Percentiles rank a stretch among this genome's conserved stretches.
phyloP scores from a whole-genome alignment of 2,113 vertebrate species.

The Callaeas wilsoni region DNA sequence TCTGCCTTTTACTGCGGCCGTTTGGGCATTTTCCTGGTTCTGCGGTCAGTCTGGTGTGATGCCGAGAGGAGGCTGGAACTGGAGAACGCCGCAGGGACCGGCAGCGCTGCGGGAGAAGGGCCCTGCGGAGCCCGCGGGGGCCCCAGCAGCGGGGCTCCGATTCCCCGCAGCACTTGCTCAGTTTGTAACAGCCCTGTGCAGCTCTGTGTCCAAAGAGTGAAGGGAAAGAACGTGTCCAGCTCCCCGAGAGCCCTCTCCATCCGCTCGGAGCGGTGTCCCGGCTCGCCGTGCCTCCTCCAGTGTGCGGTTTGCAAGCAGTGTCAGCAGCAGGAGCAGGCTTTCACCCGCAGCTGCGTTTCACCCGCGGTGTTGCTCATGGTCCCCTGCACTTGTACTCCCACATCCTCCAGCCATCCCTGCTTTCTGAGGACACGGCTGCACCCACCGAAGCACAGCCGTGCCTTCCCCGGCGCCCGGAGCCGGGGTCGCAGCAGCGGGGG shows the following conservation, averaged over 20 bases:
- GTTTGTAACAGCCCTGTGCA: not conserved
- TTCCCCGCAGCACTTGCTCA: not conserved
- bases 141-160: not conserved
- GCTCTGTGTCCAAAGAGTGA: not conserved
- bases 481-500: not conserved
- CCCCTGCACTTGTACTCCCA: not conserved
- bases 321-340: not conserved
- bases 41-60: not conserved
- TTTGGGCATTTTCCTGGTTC: not conserved
- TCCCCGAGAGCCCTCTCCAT: not conserved
- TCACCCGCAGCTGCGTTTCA: not conserved
- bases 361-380: not conserved
- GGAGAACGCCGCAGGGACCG: no score
- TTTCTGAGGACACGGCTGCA: not conserved
- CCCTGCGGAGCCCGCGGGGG: not conserved
- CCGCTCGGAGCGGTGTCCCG: not conserved
- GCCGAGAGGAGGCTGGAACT: not conserved
- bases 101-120: accelerated
- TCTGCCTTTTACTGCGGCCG: not conserved
- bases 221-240: not conserved
- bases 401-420: not conserved
- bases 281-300: not conserved
- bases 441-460: accelerated
- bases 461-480: not conserved
- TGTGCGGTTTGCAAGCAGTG: not conserved